Conservation (phyloP, 2,113 vertebrate genomes). For the Dolichallabes microphthalmus region DNA sequence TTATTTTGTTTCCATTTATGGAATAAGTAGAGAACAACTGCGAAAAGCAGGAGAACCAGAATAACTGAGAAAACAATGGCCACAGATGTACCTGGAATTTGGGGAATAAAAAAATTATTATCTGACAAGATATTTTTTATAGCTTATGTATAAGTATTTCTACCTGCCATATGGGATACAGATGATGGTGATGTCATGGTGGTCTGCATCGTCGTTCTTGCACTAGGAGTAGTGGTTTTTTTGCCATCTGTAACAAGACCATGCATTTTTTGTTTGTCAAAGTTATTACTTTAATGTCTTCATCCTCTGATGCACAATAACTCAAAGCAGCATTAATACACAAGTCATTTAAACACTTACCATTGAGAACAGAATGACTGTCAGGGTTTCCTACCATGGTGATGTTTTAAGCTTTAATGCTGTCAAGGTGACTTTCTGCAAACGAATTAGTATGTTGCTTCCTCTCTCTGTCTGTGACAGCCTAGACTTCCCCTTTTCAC, state of each 20-base stretch:
- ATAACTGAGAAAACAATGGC: not conserved
- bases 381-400: not conserved
- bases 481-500: not conserved
- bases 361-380: not conserved
- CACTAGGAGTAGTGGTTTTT: no score
- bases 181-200: not conserved
- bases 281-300: not conserved
- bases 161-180: not conserved
- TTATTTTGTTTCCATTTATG: not conserved
- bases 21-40: not conserved
- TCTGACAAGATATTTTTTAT: not conserved
- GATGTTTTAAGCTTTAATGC: not conserved
- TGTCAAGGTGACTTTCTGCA: not conserved
- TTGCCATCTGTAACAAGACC: not conserved
- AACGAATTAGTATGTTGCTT: not conserved
- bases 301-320: not conserved
- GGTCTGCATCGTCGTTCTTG: accelerated
- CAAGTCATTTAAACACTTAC: not conserved
- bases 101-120: not conserved
- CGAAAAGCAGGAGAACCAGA: not conserved
- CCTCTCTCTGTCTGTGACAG: not conserved
- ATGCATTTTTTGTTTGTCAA: not conserved
- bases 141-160: not conserved
- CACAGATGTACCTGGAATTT: not conserved
- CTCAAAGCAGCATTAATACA: not conserved